Evolutionary conservation across 2,797 vertebrate species (phyloP), one percentile per base, ranked within the genome.

Genomic region (Scyliorhinus canicula): DNA sequence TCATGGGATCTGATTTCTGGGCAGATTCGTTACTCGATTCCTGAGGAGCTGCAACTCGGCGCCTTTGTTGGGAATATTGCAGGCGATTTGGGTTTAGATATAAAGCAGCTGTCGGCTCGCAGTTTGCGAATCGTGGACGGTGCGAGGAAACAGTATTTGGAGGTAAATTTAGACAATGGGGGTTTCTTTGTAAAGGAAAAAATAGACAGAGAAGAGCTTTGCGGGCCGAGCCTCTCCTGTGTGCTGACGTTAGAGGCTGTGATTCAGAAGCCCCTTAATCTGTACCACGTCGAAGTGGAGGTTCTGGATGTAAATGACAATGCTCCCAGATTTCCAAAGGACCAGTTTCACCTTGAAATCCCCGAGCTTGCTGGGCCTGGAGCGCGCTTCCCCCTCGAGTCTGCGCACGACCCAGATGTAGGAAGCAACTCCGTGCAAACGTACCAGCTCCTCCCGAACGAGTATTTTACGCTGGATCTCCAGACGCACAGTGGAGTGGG

Each of bases 291-390:
- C 24, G 95, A 95, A 44, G 74, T 97, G 86, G 95, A 95, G 79
- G 95, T 98, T n/a, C 95, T 97, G 55, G 98, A 98, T 1, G 96
- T 98, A 0, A 98, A 98, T 44, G 98, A 98, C 57, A 98, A 98
- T 0, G 95, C 96, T 0, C 98, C 98, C 0, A 95, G 82, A 0
- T 98, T 98, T 90, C 91, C 96, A 0, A 95, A 96, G 0, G 90
- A 96, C 0, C 26, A 31, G 0, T 95, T 96, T 0, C 93, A 50
- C 0, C 47, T 97, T 12, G 96, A 97, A 95, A 97, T 97, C 0
- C 9, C 0, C 0, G 97, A 97, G 91, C 96, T 95, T 0, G 95
- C 96, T 0, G 0, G 0, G 0, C 96, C 96, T 60, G 97, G 96
- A 0, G 65, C 79, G 0, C 95, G 95, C 0, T 98, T 96, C 50